Base-by-base conservation (phyloP, 2,797 vertebrate species). In the Philypnodon macrostomus region DNA sequence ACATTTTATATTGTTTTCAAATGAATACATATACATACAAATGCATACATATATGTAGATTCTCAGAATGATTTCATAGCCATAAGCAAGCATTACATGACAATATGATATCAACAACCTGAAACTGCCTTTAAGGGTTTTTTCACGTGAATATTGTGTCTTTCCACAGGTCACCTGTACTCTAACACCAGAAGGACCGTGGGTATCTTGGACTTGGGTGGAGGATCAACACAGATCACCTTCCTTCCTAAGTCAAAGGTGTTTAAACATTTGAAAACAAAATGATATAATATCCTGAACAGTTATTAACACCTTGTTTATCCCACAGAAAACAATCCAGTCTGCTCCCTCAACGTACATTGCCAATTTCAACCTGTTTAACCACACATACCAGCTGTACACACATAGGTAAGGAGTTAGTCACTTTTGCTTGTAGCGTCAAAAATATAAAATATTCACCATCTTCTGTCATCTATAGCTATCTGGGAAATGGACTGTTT, bases 161-260 rank as follows among this genome's bases (percentile, higher is more conserved):
- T 67, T 54, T 6, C 48, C 76, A 37, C 58, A 99, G 97, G 96
- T 73, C 94, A 95, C 77, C 80, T 99, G 72, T 93, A 94, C 74
- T 90, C 92, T 67, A 92, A 87, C 64, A 92, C 89, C 30, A 89
- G 58, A 67, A 90, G 69, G 71, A 98, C 94, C 13, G 86, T 97
- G 56, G 97, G 97, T n/a, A 99, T 89, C 73, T 84, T 99, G 87
- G 97, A 99, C 83, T 76, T 99, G 75, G 97, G 97, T 47, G 97
- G 97, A 66, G 97, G 94, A 67, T 99, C 97, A 40, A 98, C 97
- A 26, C 97, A 99, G 77, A 98, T 99, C 82, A 98, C 96, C 0
- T 99, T 99, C 69, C 91, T 97, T 66, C 97, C 97, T 1, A 91
- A 84, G 52, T 91, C 91, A 69, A 91, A 92, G 94, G 97, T 99